These are phyloP conservation scores for Eulemur coronatus DNA, from an alignment of 2,797 vertebrate species.

Conservation along the genomic window DNA sequence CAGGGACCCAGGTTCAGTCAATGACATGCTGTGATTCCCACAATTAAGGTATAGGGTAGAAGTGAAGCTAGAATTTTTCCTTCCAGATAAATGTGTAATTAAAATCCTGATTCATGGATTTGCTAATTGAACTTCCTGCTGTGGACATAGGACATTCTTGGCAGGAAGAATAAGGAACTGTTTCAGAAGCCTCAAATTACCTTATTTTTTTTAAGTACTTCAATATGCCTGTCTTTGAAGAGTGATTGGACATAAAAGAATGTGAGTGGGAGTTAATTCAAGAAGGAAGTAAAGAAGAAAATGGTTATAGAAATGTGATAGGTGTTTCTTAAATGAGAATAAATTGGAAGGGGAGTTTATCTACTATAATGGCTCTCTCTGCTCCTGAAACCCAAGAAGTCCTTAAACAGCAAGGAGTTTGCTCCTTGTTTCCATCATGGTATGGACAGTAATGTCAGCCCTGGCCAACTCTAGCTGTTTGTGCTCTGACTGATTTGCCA, in stretches of 20 bases:
- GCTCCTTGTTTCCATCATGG: background rate
- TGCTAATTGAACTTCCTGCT: slow-evolving; percentile 74
- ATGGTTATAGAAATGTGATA: background rate
- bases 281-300: background rate
- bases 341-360: background rate
- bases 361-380: background rate
- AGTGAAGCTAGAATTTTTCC: slow-evolving; percentile 61
- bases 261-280: slow-evolving; percentile 40
- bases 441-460: background rate
- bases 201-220: slow-evolving; percentile 45
- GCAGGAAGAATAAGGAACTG: slow-evolving; percentile 57
- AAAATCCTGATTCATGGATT: slow-evolving; percentile 72
- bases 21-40: slow-evolving; percentile 31
- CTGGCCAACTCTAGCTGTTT: background rate
- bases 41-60: slow-evolving; percentile 50
- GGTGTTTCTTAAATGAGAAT: background rate
- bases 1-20: slow-evolving; percentile 42
- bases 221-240: slow-evolving; percentile 53
- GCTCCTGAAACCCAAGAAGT: slow-evolving; percentile 28
- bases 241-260: slow-evolving; percentile 60
- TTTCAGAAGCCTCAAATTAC: slow-evolving; percentile 55
- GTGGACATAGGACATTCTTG: slow-evolving; percentile 58
- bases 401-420: background rate
- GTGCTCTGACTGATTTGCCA: background rate
- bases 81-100: slow-evolving; percentile 71